Evolutionary conservation across 2,113 vertebrate genomes (phyloP).

Genomic region (Leptodactylus fuscus): DNA sequence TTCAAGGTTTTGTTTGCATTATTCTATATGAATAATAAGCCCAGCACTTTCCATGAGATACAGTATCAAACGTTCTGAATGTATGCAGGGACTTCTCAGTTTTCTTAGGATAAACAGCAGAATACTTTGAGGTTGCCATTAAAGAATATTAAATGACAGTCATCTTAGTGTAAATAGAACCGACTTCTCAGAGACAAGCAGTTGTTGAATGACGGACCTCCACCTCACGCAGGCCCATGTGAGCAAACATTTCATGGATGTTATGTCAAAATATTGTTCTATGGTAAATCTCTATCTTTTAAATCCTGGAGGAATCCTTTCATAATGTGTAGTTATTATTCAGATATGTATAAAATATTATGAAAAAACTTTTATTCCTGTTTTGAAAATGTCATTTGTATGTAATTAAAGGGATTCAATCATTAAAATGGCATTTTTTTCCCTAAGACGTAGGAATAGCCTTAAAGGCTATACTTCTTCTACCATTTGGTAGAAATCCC

Average conservation of each 20-base stretch:
- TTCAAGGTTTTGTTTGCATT: constrained; percentile 27
- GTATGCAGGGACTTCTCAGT: constrained; percentile 19
- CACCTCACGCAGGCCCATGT: not conserved
- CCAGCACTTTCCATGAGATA: constrained; percentile 22
- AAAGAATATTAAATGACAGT: constrained; percentile 38
- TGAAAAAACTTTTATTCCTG: too few species aligned
- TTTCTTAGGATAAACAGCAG: constrained; percentile 30
- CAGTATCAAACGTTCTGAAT: constrained; percentile 24
- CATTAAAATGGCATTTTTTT: too few species aligned
- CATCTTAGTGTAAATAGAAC: constrained; percentile 14
- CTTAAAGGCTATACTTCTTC: too few species aligned
- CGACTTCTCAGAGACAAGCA: not conserved
- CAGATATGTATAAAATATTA: too few species aligned
- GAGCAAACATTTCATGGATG: constrained; percentile 36
- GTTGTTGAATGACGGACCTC: constrained; percentile 23
- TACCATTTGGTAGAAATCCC: too few species aligned
- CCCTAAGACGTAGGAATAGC: too few species aligned
- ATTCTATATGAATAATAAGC: not conserved
- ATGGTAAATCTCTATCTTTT: too few species aligned
- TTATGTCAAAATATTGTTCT: constrained; percentile 22
- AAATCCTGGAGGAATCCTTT: too few species aligned
- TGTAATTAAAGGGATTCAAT: too few species aligned
- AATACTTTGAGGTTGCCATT: not conserved
- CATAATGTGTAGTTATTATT: too few species aligned
- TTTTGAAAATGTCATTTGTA: too few species aligned